phyloP scores from a whole-genome alignment of 1,140 invertebrate species.

The Goniozus legneri region DNA sequence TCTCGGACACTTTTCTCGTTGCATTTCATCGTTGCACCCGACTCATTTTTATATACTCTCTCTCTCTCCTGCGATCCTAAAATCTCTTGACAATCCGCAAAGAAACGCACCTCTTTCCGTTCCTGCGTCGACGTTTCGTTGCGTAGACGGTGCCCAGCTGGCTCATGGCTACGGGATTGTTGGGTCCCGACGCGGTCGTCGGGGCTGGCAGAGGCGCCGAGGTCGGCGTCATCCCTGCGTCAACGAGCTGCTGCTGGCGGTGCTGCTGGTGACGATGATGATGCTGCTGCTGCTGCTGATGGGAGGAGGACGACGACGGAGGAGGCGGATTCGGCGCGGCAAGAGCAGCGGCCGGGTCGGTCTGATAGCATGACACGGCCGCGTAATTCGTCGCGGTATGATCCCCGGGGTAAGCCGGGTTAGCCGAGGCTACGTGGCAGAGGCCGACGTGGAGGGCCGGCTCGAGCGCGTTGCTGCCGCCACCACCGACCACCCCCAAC shows the following conservation, averaged over 20 bases:
- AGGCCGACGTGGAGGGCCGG: too few species aligned
- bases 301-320: slow-evolving; percentile 45
- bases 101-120: slow-evolving; percentile 91
- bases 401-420: slow-evolving; percentile 35
- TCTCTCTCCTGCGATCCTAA: too few species aligned
- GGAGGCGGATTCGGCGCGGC: slow-evolving; percentile 30
- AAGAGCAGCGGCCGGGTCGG: slow-evolving; percentile 33
- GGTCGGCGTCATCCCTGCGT: slow-evolving; percentile 41
- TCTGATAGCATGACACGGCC: slow-evolving; percentile 46
- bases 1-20: too few species aligned
- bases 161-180: slow-evolving; percentile 65
- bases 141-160: slow-evolving; percentile 92
- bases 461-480: too few species aligned
- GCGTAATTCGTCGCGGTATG: slow-evolving; percentile 47
- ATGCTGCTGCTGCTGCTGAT: too few species aligned
- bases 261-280: too few species aligned
- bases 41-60: too few species aligned
- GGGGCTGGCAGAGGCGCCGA: slow-evolving; percentile 32
- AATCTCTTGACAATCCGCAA: too few species aligned
- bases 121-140: slow-evolving; percentile 85
- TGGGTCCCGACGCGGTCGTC: slow-evolving; percentile 37
- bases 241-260: slow-evolving; percentile 25
- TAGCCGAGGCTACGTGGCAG: too few species aligned
- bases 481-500: slow-evolving; percentile 50
- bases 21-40: too few species aligned